Evolutionary conservation across 2,113 vertebrate genomes (phyloP), one percentile per base, ranked within the genome.

Genomic region (Aplodontia rufa): DNA sequence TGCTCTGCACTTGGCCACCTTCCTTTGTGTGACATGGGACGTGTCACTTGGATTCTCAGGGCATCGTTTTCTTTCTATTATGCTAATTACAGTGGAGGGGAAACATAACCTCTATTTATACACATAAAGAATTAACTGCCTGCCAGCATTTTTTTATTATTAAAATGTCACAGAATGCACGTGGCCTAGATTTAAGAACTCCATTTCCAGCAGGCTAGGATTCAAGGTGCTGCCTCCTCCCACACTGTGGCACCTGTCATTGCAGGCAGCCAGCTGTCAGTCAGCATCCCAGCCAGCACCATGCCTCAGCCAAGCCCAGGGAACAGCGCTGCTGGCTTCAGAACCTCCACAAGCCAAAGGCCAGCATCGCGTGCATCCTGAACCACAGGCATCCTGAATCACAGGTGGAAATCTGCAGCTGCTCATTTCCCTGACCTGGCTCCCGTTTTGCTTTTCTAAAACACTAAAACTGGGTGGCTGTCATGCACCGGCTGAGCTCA

Each of bases 351-450:
- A n/a, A 72, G 51, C 16, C n/a, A 22, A 28, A 30, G 35, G 28
- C 9, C 35, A 3, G 5, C 4, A 26, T 8, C 35, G 8, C 3
- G 6, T 6, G 68, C 24, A 60, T 5, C 40, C 14, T n/a, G n/a
- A n/a, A n/a, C n/a, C n/a, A n/a, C n/a, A n/a, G n/a, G n/a, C n/a
- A n/a, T n/a, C n/a, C n/a, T 9, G 2, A 30, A 32, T 12, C 84
- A 24, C 79, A 28, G 24, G 19, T 0, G 0, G 1, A 22, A 45
- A 22, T 17, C 28, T 1, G 32, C 24, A 4, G 37, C 55, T 74
- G 16, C 6, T 5, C 17, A 2, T 1, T 1, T 53, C 12, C 5
- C 35, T 0, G 3, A 51, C 24, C 0, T 11, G 3, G 28, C 32
- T 45, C 47, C 28, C 3, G 17, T 55, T 37, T n/a, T 37, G 49